These are phyloP conservation scores for Sebastolobus altivelis DNA, from an alignment of 2,797 vertebrate species.

Conservation along the genomic window DNA sequence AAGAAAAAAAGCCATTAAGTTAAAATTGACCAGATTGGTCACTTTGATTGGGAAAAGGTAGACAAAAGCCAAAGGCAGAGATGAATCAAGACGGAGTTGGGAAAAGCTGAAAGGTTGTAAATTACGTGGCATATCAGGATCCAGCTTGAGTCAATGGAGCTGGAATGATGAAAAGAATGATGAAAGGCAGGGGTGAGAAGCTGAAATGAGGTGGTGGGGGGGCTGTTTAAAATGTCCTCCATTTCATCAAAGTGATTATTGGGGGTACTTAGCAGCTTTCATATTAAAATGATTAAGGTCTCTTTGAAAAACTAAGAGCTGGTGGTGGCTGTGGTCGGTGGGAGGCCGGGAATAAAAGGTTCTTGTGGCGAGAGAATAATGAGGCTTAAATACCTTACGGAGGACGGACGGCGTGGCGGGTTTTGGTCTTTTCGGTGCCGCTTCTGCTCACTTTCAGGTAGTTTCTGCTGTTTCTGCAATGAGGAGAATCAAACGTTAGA, in stretches of 20 bases:
- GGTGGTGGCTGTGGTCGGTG: conserved; percentile 72
- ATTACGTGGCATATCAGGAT: conserved; percentile 63
- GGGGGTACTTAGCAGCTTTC: conserved; percentile 86
- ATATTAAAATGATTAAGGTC: conserved; percentile 87
- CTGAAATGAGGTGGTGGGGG: conserved; percentile 69
- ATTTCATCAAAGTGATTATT: conserved; percentile 87
- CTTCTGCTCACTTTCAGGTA: conserved; percentile 34
- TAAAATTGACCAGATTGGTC: conserved; percentile 33
- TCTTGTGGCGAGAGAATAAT: conserved; percentile 69
- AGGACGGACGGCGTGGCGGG: conserved; percentile 25
- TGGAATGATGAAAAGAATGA: conserved; percentile 82
- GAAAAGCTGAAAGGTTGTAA: conserved; percentile 70
- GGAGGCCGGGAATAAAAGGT: conserved; percentile 76
- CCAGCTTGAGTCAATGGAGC: conserved; percentile 67
- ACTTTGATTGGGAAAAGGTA: conserved; percentile 42
- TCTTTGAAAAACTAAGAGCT: conserved; percentile 82
- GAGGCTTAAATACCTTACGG: conserved; percentile 72
- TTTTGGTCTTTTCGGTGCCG: conserved; percentile 19
- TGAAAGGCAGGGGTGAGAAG: conserved; percentile 83
- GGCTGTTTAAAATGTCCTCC: conserved; percentile 77
- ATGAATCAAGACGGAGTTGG: conserved; percentile 51
- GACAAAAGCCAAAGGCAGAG: conserved; percentile 58
- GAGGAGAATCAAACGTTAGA: not conserved
- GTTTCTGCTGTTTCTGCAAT: conserved; percentile 14
- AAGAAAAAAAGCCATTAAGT: not conserved